Evolutionary conservation across 2,797 vertebrate species (phyloP), one percentile per base, ranked within the genome.

Genomic region (Heliangelus exortis): DNA sequence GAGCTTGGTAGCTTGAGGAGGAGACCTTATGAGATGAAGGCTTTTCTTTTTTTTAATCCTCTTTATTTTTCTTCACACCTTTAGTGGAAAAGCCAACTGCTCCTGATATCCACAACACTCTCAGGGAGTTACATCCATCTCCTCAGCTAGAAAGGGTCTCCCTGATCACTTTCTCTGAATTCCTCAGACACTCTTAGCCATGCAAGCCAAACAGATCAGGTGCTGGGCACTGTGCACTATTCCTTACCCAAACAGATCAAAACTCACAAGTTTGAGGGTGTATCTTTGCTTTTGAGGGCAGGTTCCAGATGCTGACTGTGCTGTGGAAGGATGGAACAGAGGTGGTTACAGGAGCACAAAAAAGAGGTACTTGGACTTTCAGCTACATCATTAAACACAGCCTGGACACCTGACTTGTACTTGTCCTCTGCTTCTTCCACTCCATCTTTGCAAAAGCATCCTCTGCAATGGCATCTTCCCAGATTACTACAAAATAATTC

Each of bases 221-320:
- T 28, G 54, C 31, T 2, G 29, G 65, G 39, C 73, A 77, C 48
- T 79, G 11, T 3, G 15, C 25, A 39, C 84, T 85, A 81, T 62
- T 87, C 88, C 68, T 76, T 87, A 95, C 47, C 69, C 72, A 84
- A 89, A 86, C 50, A 80, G 36, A 84, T 48, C 71, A 93, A 89
- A 95, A 97, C 98, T 97, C 87, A 99, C 99, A 97, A 99, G 97
- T 98, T 98, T 99, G 84, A 99, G 97, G 95, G 98, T 96, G 96
- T 98, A 97, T 84, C 96, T 97, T 68, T 97, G 97, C 73, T 98
- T 98, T 75, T 96, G 96, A 76, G 96, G 92, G 54, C 29, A 90
- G 65, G 97, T 65, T 67, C 74, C 95, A 79, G 97, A 96, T 62
- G 85, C 91, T 79, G 92, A 84, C 69, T 89, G 91, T 0, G 97